Evolutionary conservation across 2,888 invertebrate species (phyloP).

Genomic region (Xanthorhoe spadicearia): DNA sequence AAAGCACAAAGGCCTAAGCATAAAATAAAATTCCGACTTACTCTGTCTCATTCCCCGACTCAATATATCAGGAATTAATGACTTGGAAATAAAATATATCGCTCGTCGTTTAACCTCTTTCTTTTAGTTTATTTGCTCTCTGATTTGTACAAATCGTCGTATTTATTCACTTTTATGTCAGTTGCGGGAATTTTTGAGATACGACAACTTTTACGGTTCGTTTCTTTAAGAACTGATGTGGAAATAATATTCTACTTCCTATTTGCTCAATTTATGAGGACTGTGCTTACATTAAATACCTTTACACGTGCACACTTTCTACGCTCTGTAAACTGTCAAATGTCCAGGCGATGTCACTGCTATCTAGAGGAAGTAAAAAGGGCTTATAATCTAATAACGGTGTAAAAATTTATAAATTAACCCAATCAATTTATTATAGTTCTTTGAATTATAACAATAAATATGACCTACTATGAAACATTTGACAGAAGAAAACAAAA

Average conservation of each 20-base stretch:
- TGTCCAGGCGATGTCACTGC: no score
- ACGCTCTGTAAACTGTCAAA: no score
- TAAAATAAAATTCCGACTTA: constrained; percentile 29
- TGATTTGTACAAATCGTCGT: constrained; percentile 64
- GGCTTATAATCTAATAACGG: no score
- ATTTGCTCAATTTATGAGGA: constrained; percentile 15
- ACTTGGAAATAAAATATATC: constrained; percentile 75
- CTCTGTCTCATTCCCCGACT: constrained; percentile 52
- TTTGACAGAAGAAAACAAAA: no score
- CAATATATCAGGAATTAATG: constrained; percentile 74
- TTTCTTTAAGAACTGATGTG: constrained; percentile 23
- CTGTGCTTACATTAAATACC: constrained; percentile 10
- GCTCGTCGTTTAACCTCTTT: constrained; percentile 63
- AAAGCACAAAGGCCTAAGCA: constrained; percentile 8
- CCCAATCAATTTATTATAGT: no score
- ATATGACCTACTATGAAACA: no score
- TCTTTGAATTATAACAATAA: no score
- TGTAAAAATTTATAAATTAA: no score
- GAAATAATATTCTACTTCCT: constrained; percentile 25
- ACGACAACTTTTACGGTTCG: constrained; percentile 26
- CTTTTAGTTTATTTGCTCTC: constrained; percentile 64
- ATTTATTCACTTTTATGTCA: constrained; percentile 46
- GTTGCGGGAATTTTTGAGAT: constrained; percentile 32
- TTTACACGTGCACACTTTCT: background rate
- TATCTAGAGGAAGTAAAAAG: no score